These are phyloP conservation scores for Drosophila tropicalis DNA, from an alignment of 1,140 invertebrate species.

Conservation along the genomic window DNA sequence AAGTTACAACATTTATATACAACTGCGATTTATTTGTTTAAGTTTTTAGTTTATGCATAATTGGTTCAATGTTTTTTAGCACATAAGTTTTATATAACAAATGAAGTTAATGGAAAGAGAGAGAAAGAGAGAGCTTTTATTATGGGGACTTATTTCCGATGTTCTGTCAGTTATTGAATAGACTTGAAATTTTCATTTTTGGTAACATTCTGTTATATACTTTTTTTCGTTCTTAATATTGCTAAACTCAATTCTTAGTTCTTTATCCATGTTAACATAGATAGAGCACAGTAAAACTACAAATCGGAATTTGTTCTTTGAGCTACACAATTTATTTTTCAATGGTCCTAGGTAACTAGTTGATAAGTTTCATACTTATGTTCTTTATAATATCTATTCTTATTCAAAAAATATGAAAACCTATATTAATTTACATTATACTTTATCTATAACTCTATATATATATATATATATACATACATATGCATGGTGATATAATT, in stretches of 20 bases:
- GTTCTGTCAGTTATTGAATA: neutral
- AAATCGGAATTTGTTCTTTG: slow-evolving; percentile 2
- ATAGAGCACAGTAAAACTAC: neutral
- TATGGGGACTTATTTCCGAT: neutral
- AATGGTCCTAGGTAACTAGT: slow-evolving; percentile 60
- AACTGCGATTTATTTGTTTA: slow-evolving; percentile 77
- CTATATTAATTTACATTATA: slow-evolving; percentile 48
- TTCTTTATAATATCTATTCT: slow-evolving; percentile 45
- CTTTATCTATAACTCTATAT: slow-evolving; percentile 41
- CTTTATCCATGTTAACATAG: neutral
- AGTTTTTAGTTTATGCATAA: slow-evolving; percentile 56
- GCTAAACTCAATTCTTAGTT: neutral
- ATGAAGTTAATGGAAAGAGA: slow-evolving; percentile 35
- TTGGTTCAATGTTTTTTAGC: slow-evolving; percentile 70
- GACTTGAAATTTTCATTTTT: no score
- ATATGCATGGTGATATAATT: slow-evolving; percentile 80
- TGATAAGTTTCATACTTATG: slow-evolving; percentile 57
- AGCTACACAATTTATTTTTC: slow-evolving; percentile 24
- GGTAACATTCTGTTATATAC: no score
- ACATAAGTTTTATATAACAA: slow-evolving; percentile 46
- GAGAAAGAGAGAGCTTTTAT: slow-evolving; percentile 51
- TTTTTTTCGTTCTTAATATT: no score
- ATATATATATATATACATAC: slow-evolving; percentile 50
- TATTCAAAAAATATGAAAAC: slow-evolving; percentile 33
- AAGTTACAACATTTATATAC: slow-evolving; percentile 54